phyloP scores from a whole-genome alignment of 2,888 invertebrate species.

The Tuberolachnus salignus region DNA sequence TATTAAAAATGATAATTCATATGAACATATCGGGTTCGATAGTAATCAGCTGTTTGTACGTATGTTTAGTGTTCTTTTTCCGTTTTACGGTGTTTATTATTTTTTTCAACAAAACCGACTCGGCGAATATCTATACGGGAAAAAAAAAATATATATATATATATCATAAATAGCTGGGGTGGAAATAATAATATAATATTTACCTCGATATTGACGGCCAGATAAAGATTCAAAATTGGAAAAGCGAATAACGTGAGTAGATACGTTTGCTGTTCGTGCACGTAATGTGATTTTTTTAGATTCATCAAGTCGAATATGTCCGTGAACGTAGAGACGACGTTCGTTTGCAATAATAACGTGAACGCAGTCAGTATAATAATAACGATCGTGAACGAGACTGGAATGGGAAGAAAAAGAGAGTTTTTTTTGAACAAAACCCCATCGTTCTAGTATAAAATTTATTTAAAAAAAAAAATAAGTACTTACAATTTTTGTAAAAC shows the following conservation, averaged over 20 bases:
- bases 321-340: slow-evolving; percentile 60
- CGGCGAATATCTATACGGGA: slow-evolving; percentile 58
- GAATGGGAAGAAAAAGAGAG: not conserved
- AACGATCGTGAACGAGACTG: slow-evolving; percentile 31
- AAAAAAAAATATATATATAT: not conserved
- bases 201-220: slow-evolving; percentile 71
- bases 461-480: not conserved
- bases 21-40: slow-evolving; percentile 37
- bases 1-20: not conserved
- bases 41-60: slow-evolving; percentile 58
- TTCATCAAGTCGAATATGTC: slow-evolving; percentile 34
- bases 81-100: slow-evolving; percentile 58
- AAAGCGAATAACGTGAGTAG: slow-evolving; percentile 66
- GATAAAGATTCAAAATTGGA: slow-evolving; percentile 68
- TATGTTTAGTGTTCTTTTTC: slow-evolving; percentile 59
- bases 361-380: slow-evolving; percentile 38
- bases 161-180: too few relatives aligned
- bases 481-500: slow-evolving; percentile 71
- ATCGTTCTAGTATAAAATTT: not conserved
- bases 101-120: slow-evolving; percentile 59
- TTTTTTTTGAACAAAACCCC: not conserved
- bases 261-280: slow-evolving; percentile 10
- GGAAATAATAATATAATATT: slow-evolving; percentile 57
- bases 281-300: not conserved
- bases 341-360: slow-evolving; percentile 59